Evolutionary conservation across 2,113 vertebrate genomes (phyloP).

Genomic region (Thinocorus orbignyianus): DNA sequence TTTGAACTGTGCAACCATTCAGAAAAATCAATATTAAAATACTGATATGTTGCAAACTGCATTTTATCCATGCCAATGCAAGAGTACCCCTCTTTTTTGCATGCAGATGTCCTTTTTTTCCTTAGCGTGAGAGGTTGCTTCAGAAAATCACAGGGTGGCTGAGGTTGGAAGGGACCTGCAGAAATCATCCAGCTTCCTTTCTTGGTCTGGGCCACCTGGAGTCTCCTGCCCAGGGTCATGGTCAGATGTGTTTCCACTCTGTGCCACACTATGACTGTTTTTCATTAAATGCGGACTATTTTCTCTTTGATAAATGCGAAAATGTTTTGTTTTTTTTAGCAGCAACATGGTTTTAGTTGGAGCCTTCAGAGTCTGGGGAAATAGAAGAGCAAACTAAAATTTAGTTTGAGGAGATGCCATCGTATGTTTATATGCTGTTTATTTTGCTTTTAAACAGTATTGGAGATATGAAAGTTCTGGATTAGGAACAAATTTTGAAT

Average conservation of each 20-base stretch:
- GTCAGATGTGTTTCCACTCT: not conserved
- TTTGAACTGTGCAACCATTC: not conserved
- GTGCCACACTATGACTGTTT: not conserved
- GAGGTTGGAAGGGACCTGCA: not conserved
- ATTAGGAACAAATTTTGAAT: not conserved
- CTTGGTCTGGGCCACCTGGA: not conserved
- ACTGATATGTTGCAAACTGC: not conserved
- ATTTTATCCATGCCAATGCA: not conserved
- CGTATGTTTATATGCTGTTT: not conserved
- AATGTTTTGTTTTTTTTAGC: not conserved
- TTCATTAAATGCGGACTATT: not conserved
- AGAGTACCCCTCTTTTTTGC: not conserved
- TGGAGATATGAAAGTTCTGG: slow-evolving; percentile 20
- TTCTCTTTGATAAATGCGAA: not conserved
- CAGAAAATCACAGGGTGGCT: not conserved
- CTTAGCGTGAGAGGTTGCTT: not conserved
- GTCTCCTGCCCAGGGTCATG: not conserved
- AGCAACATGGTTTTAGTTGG: not conserved
- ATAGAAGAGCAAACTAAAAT: not conserved
- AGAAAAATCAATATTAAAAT: not conserved
- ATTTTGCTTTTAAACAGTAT: slow-evolving; percentile 50
- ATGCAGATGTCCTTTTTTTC: not conserved
- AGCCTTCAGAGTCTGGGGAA: not conserved
- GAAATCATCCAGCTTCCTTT: not conserved
- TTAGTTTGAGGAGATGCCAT: not conserved